Percentiles rank a stretch among this genome's conserved stretches.
Conservation (phyloP, 2,113 vertebrate genomes). For the Rhabdomys dilectus region DNA sequence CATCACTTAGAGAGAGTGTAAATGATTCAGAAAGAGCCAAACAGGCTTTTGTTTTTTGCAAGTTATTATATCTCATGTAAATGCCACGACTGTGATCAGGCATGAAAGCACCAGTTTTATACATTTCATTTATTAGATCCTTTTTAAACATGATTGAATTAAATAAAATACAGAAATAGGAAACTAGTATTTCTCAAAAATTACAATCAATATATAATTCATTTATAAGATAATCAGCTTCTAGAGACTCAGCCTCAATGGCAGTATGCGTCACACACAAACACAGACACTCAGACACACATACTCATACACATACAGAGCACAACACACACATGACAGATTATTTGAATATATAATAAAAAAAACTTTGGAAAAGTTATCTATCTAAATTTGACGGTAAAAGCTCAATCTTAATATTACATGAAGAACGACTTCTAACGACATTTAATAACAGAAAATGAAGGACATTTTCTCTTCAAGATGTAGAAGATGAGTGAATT, state of each 20-base stretch:
- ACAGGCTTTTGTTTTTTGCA: background rate
- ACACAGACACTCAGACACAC: too few relatives aligned
- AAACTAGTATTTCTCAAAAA: conserved; percentile 12
- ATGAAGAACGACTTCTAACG: background rate
- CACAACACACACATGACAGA: background rate
- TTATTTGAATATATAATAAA: background rate
- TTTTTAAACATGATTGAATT: conserved; percentile 38
- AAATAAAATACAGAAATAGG: background rate
- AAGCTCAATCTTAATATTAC: background rate
- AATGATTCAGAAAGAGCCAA: conserved; percentile 27
- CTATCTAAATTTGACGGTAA: background rate
- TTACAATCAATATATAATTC: background rate
- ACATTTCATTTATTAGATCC: background rate
- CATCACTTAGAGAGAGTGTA: background rate
- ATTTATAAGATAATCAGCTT: background rate
- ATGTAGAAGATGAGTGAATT: background rate
- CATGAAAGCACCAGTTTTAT: background rate
- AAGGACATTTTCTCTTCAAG: background rate
- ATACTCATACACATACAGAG: background rate
- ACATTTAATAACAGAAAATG: background rate
- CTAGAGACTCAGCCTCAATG: background rate
- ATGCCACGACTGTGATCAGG: background rate
- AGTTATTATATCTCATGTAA: conserved; percentile 54
- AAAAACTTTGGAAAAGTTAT: background rate
- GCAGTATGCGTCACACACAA: background rate